Conservation (phyloP, 2,113 vertebrate species). For the Sebastes fasciatus region DNA sequence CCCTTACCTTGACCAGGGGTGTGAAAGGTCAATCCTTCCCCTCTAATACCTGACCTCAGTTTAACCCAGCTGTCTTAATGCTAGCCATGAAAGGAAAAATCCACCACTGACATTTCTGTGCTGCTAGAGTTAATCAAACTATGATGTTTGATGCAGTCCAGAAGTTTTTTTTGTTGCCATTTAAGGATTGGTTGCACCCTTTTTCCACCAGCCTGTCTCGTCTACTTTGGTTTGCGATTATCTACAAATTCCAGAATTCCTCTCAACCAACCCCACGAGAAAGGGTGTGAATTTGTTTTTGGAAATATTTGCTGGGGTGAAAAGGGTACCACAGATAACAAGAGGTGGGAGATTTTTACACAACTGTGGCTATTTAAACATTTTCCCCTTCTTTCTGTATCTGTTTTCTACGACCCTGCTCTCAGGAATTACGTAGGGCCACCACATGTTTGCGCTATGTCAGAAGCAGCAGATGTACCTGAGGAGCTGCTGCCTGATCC, state of each 20-base stretch:
- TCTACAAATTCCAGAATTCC: slow-evolving; percentile 1
- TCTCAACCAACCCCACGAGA: not conserved
- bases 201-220: slow-evolving; percentile 9
- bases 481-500: slow-evolving; percentile 91
- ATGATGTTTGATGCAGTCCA: not conserved
- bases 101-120: not conserved
- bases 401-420: not conserved
- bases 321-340: not conserved
- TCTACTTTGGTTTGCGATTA: not conserved
- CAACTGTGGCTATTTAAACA: not conserved
- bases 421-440: not conserved
- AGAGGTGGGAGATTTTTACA: not conserved
- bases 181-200: not conserved
- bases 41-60: not conserved
- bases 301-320: not conserved
- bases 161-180: not conserved
- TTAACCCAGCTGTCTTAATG: not conserved
- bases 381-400: not conserved
- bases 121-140: not conserved
- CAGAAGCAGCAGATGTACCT: slow-evolving; percentile 84
- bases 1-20: not conserved
- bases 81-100: slow-evolving; percentile 2
- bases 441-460: not conserved
- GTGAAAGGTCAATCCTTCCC: not conserved
- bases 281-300: not conserved